Evolutionary conservation across 2,888 invertebrate genomes (phyloP).

Genomic region (Pristionchus maxplancki): DNA sequence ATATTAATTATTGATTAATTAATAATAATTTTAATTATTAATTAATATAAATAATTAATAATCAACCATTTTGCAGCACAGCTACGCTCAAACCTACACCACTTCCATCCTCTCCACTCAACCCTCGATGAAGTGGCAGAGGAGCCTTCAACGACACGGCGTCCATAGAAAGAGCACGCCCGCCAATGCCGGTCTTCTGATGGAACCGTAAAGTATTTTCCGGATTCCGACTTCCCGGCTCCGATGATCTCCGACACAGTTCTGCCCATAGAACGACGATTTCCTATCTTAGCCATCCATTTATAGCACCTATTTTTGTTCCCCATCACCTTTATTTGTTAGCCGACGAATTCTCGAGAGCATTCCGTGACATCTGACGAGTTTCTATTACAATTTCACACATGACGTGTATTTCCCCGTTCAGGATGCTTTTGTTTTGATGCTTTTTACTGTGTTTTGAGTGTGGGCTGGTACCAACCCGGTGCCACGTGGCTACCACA

Average conservation of each 20-base stretch:
- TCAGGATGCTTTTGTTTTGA: background rate
- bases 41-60: too few relatives aligned
- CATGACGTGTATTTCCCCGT: background rate
- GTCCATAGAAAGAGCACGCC: slow-evolving; percentile 25
- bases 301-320: background rate
- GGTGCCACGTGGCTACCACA: too few relatives aligned
- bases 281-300: background rate
- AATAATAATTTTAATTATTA: background rate
- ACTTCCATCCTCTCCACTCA: slow-evolving; percentile 28
- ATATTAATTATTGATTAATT: background rate
- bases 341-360: background rate
- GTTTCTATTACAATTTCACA: background rate
- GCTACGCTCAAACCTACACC: slow-evolving; percentile 18
- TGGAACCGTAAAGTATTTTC: background rate
- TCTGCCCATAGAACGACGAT: background rate
- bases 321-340: background rate
- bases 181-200: background rate
- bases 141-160: background rate
- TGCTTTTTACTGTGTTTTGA: background rate
- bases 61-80: background rate
- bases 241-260: too few relatives aligned
- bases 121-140: background rate
- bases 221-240: background rate
- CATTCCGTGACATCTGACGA: background rate
- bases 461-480: too few relatives aligned